These are phyloP conservation scores for Hucho hucho DNA, from an alignment of 2,113 vertebrate species.

Conservation along the genomic window DNA sequence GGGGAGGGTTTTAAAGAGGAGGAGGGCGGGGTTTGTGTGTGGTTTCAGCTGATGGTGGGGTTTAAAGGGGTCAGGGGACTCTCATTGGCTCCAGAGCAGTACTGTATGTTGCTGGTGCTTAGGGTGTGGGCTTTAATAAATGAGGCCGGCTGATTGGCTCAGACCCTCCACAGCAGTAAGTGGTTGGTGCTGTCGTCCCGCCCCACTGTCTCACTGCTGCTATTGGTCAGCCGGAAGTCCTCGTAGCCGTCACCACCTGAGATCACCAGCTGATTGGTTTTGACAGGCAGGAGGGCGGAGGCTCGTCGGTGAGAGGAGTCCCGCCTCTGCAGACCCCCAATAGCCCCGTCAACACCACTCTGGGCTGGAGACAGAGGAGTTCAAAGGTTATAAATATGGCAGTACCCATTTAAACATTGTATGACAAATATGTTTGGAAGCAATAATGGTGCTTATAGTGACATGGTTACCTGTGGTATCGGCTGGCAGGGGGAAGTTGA, in stretches of 20 bases:
- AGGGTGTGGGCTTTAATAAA: neutral
- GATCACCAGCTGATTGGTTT: slow-evolving; percentile 90
- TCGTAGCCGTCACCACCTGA: slow-evolving; percentile 95
- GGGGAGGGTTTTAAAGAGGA: neutral
- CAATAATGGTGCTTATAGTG: neutral
- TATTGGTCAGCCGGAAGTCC: slow-evolving; percentile 91
- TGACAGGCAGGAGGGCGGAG: slow-evolving; percentile 68
- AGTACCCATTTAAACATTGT: neutral
- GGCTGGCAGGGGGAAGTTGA: slow-evolving; percentile 77
- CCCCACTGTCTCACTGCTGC: slow-evolving; percentile 95
- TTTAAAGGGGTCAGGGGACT: neutral
- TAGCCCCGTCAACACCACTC: slow-evolving; percentile 70
- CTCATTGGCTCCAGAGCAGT: neutral
- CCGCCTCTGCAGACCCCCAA: slow-evolving; percentile 71
- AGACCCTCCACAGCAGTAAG: slow-evolving; percentile 93
- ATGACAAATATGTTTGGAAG: neutral
- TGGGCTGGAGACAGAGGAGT: slow-evolving; percentile 26
- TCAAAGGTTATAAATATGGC: neutral
- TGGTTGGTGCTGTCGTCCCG: slow-evolving; percentile 98
- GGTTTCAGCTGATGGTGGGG: slow-evolving; percentile 27
- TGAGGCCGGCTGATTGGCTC: slow-evolving; percentile 50
- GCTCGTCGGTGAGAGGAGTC: slow-evolving; percentile 78
- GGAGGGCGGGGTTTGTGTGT: slow-evolving; percentile 10
- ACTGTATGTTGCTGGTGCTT: too few species aligned
- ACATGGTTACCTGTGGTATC: slow-evolving; percentile 57